Conservation (phyloP, 1,140 invertebrate species). For the Theocolax elegans region DNA sequence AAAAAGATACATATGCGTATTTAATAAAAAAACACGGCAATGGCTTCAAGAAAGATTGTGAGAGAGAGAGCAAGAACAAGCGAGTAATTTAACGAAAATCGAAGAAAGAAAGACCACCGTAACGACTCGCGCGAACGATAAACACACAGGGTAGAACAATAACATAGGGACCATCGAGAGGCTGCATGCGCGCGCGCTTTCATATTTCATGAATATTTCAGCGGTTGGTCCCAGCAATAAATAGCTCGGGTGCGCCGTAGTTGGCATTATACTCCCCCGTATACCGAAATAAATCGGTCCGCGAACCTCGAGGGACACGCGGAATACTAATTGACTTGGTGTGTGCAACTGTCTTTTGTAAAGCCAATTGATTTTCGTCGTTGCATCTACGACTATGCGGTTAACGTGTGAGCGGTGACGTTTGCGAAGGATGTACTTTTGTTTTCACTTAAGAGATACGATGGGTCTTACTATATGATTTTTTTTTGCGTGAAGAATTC, state of each 20-base stretch:
- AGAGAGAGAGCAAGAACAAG: too few relatives aligned
- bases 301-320: conserved; percentile 7
- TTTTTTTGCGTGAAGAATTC: too few relatives aligned
- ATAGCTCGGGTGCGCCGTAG: conserved; percentile 44
- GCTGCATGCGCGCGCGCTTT: conserved; percentile 6
- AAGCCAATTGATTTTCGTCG: background rate
- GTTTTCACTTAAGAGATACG: too few relatives aligned
- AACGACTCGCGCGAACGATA: conserved; percentile 1
- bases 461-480: too few relatives aligned
- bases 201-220: conserved; percentile 60
- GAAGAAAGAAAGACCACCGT: too few relatives aligned
- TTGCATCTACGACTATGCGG: background rate
- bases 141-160: conserved; percentile 49
- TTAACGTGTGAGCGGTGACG: too few relatives aligned
- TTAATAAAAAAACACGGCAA: too few relatives aligned
- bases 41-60: too few relatives aligned
- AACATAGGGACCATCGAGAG: conserved; percentile 56
- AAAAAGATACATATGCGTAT: too few relatives aligned
- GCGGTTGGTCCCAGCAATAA: conserved; percentile 49
- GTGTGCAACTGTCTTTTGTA: background rate
- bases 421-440: too few relatives aligned
- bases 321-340: conserved; percentile 46
- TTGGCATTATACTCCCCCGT: conserved; percentile 43
- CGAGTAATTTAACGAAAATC: too few relatives aligned
- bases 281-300: conserved; percentile 5